phyloP scores from a whole-genome alignment of 2,888 invertebrate genomes.

The Mythimna loreyi region DNA sequence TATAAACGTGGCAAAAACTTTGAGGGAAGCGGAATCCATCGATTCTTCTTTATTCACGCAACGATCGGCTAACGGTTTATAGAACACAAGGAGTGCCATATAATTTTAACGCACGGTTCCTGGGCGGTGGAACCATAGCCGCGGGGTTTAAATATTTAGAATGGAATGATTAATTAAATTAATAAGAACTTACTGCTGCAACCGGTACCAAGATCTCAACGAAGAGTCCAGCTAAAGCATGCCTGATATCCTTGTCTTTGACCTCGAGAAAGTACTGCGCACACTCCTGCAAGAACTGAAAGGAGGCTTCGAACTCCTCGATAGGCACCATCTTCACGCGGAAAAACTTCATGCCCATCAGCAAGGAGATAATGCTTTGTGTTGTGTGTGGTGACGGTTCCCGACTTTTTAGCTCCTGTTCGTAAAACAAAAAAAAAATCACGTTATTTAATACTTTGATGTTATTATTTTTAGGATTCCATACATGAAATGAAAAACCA shows the following conservation, averaged over 20 bases:
- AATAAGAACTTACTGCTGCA: constrained; percentile 95
- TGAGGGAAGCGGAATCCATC: too few species aligned
- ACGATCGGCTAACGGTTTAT: too few species aligned
- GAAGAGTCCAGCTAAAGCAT: constrained; percentile 99
- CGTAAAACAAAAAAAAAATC: background rate
- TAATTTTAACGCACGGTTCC: too few species aligned
- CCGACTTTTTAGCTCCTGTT: constrained; percentile 92
- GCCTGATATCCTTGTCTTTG: constrained; percentile 99
- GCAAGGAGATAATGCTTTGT: constrained; percentile 98
- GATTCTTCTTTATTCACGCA: too few species aligned
- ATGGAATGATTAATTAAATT: too few species aligned
- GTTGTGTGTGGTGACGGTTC: constrained; percentile 97
- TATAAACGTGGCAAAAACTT: too few species aligned
- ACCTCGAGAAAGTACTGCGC: constrained; percentile 99
- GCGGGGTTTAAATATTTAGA: too few species aligned
- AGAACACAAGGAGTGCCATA: too few species aligned
- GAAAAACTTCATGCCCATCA: constrained; percentile 99
- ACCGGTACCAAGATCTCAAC: constrained; percentile 99
- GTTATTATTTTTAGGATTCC: background rate
- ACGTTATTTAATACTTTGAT: background rate
- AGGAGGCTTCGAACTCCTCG: constrained; percentile 99
- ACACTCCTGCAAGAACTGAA: constrained; percentile 99
- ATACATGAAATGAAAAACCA: too few species aligned
- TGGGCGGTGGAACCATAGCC: too few species aligned
- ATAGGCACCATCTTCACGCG: constrained; percentile 98